Percentiles rank a stretch among this genome's conserved stretches.
These are phyloP conservation scores for Barbus barbus DNA, from an alignment of 2,113 vertebrate genomes.

Conservation along the genomic window DNA sequence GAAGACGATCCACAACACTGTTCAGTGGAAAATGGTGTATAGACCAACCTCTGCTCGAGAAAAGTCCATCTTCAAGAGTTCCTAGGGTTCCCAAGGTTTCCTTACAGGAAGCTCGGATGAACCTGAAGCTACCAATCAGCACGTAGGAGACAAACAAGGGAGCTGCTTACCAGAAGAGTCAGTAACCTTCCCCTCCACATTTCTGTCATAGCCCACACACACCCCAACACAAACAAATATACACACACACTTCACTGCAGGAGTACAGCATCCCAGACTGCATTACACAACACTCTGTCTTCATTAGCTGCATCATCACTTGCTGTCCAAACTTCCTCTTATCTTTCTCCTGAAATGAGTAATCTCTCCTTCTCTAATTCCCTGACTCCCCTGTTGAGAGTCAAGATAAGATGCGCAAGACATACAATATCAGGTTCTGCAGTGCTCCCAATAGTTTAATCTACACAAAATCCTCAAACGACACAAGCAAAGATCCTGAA, in stretches of 20 bases:
- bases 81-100: neutral
- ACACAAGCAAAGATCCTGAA: slow-evolving; percentile 12
- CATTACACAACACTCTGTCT: slow-evolving; percentile 60
- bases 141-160: slow-evolving; percentile 9
- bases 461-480: neutral
- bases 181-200: neutral
- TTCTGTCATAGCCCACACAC: slow-evolving; percentile 41
- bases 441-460: neutral
- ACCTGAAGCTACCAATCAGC: slow-evolving; percentile 20
- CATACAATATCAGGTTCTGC: neutral
- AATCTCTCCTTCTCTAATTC: slow-evolving; percentile 2
- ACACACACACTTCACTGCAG: slow-evolving; percentile 7
- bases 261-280: neutral
- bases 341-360: neutral
- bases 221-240: neutral
- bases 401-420: neutral
- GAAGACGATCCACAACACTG: no score
- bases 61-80: neutral
- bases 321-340: neutral
- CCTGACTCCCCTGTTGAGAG: neutral
- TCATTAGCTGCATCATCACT: slow-evolving; percentile 48
- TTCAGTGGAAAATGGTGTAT: no score
- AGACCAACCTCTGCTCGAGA: no score
- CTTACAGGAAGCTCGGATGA: neutral
- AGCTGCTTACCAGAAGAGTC: slow-evolving; percentile 37